Evolutionary conservation across 30 jellyfish, hydroid and myxozoan genomes (phyloP), one percentile per base, ranked within the genome.

Genomic region (Aurelia sp.): DNA sequence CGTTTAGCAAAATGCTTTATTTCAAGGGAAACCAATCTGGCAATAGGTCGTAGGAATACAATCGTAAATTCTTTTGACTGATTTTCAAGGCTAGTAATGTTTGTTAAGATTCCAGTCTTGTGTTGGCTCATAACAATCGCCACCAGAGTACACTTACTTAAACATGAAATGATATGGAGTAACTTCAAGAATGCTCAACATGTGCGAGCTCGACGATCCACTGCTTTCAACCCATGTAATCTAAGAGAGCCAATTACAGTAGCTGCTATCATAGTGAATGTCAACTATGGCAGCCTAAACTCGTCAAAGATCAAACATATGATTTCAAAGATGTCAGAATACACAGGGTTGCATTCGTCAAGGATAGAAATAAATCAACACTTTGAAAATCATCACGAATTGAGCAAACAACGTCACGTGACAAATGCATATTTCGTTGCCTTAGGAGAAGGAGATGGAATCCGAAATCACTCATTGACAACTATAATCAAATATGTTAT

Each of bases 211-310:
- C 16, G 79, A 23, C 13, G 79, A 30, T 30, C 79, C 11, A 30
- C 53, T 23, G 22, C 60, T 16, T 68, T 68, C 60, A 68, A 68
- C 22, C 79, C 79, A 9, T 68, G 79, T 20, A 37, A 53, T 3
- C 58, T 64, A 12, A 22, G 61, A 23, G 58, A 3, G n/a, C 58
- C 18, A 9, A 16, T 68, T 31, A 68, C 79, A 10, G 13, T 23
- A 50, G 59, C 53, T 23, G 79, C 40, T 53, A 30, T 68, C 16
- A 20, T 58, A 0, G 0, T 58, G 5, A 58, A 58, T 7, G 67
- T 58, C 67, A 58, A 58, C 67, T 58, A 58, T 20, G 67, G 27
- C 21, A 20, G 27, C 3, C 67, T 58, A 0, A 11, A 17, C 6
- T 17, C 67, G 5, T 58, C 16, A 4, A 17, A 58, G 27, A 4